Evolutionary conservation across 2,113 vertebrate genomes (phyloP).

Genomic region (Onychostoma macrolepis): DNA sequence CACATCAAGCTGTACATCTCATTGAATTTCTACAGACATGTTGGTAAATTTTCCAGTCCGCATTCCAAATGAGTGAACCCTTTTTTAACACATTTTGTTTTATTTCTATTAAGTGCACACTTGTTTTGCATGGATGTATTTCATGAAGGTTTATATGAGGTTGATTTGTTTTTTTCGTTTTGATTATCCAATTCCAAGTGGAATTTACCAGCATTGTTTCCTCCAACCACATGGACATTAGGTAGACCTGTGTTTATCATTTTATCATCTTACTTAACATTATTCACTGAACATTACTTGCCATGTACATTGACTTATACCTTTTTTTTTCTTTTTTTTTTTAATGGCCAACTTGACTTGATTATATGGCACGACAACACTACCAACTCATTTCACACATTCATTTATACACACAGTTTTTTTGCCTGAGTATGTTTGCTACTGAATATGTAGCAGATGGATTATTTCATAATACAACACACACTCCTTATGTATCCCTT

Average conservation of each 20-base stretch:
- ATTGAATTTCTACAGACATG: not conserved
- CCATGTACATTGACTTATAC: not conserved
- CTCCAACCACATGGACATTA: not conserved
- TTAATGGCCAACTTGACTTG: not conserved
- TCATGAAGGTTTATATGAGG: no score
- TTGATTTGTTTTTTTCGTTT: not conserved
- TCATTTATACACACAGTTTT: not conserved
- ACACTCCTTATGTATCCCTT: not conserved
- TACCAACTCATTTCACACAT: not conserved
- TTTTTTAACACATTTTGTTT: not conserved
- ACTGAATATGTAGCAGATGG: not conserved
- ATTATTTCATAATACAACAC: not conserved
- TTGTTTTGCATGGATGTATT: no score
- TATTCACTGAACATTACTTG: not conserved
- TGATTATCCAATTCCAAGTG: no score
- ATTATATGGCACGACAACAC: not conserved
- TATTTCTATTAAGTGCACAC: no score
- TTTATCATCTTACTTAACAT: not conserved
- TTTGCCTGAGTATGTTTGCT: not conserved
- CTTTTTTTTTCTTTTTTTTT: not conserved
- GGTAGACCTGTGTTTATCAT: not conserved
- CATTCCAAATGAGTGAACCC: no score
- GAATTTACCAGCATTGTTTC: not conserved
- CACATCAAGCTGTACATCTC: not conserved
- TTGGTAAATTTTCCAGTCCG: not conserved